These are phyloP conservation scores for Brachypodius melanocephalos DNA, from an alignment of 2,113 vertebrate genomes.

Conservation along the genomic window DNA sequence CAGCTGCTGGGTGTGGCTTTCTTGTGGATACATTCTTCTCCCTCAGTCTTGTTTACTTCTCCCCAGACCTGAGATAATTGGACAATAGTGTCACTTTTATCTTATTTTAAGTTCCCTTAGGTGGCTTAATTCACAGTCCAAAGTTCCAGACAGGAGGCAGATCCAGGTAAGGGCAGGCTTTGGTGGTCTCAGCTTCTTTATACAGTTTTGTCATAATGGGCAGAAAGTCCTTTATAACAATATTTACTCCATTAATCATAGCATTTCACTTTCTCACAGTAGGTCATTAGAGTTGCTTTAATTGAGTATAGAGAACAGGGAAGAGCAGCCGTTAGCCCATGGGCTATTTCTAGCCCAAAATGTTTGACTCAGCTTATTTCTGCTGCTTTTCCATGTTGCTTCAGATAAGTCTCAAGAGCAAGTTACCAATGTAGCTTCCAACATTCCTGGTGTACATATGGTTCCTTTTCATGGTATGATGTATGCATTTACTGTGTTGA, in stretches of 20 bases:
- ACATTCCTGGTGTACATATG: rapidly evolving
- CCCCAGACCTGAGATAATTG: not conserved
- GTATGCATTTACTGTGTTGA: not conserved
- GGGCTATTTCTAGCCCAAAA: not conserved
- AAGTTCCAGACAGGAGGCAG: not conserved
- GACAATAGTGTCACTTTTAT: not conserved
- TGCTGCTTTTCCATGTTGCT: not conserved
- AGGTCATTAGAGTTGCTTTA: not conserved
- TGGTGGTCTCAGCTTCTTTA: not conserved
- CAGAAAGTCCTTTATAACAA: not conserved
- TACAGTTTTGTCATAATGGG: not conserved
- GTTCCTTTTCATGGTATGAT: not conserved
- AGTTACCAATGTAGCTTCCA: not conserved
- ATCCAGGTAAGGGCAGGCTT: not conserved
- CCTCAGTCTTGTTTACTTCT: not conserved
- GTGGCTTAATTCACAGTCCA: not conserved
- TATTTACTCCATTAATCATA: not conserved
- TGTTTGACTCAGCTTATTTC: not conserved
- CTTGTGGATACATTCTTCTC: not conserved
- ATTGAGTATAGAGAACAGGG: not conserved
- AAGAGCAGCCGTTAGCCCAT: not conserved
- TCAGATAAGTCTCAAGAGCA: not conserved
- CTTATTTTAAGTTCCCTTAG: not conserved
- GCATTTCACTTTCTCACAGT: not conserved
- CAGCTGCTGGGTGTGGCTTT: not conserved